These are phyloP conservation scores for Ammodytes dubius DNA, from an alignment of 2,113 vertebrate species.

Conservation along the genomic window DNA sequence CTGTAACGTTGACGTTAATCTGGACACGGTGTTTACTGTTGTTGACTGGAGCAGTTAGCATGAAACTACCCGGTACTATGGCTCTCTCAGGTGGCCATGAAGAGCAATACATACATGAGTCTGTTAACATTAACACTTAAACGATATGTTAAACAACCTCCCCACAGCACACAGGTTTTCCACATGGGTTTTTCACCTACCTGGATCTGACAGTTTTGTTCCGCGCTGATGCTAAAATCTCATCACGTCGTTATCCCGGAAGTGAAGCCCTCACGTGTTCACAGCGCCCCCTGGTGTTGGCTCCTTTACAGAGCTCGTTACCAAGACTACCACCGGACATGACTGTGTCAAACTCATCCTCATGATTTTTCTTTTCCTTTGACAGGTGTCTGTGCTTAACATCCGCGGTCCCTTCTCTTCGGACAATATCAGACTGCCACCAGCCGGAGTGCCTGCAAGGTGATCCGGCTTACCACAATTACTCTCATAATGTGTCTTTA, in stretches of 20 bases:
- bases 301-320: background rate
- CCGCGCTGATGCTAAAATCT: background rate
- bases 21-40: background rate
- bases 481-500: too few relatives aligned
- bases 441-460: background rate
- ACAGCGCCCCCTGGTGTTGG: slow-evolving; percentile 51
- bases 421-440: background rate
- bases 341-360: background rate
- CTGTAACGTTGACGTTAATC: background rate
- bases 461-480: too few relatives aligned
- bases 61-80: background rate
- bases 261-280: slow-evolving; percentile 16
- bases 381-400: slow-evolving; percentile 24
- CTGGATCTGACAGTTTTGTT: slow-evolving; percentile 3
- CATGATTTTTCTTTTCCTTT: background rate
- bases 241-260: slow-evolving; percentile 54
- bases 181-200: background rate
- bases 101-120: background rate
- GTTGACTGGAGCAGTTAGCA: background rate
- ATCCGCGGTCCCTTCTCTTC: background rate
- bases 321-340: background rate
- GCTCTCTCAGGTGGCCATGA: slow-evolving; percentile 1
- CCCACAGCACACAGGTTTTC: background rate
- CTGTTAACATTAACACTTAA: accelerated
- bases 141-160: accelerated